phyloP scores from a whole-genome alignment of 2,797 vertebrate species.

The Aythya fuligula region DNA sequence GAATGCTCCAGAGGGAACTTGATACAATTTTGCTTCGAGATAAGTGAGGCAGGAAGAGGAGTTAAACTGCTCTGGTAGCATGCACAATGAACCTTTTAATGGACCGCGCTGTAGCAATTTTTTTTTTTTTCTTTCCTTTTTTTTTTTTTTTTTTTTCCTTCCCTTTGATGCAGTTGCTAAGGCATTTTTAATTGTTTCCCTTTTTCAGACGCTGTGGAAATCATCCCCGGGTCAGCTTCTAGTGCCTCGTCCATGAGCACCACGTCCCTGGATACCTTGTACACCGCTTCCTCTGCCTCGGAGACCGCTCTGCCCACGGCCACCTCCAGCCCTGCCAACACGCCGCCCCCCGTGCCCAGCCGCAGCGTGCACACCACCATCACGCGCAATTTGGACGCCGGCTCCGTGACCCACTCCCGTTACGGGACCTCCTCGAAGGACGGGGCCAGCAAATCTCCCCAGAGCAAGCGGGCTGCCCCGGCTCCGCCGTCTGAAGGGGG shows the following conservation, averaged over 20 bases:
- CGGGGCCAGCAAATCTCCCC: constrained; percentile 62
- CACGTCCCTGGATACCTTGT: constrained; percentile 88
- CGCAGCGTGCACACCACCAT: constrained; percentile 80
- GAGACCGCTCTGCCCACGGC: constrained; percentile 81
- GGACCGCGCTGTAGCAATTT: constrained; percentile 4
- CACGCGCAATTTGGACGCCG: constrained; percentile 66
- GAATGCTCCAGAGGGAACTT: constrained; percentile 62
- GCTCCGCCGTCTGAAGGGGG: constrained; percentile 40
- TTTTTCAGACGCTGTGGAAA: constrained; percentile 69
- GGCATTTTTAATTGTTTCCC: constrained; percentile 63
- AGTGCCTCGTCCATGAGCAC: constrained; percentile 87
- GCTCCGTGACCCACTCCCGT: constrained; percentile 37
- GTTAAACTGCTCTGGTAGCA: constrained; percentile 62
- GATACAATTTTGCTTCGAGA: constrained; percentile 67
- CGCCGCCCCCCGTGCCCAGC: constrained; percentile 92
- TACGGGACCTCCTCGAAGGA: constrained; percentile 78
- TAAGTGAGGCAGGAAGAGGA: constrained; percentile 66
- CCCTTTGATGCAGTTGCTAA: constrained; percentile 64
- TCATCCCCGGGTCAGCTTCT: constrained; percentile 76
- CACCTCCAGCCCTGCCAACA: constrained; percentile 86
- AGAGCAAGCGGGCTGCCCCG: constrained; percentile 57
- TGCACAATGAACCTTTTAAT: constrained; percentile 65
- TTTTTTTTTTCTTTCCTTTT: not conserved
- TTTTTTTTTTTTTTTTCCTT: constrained; percentile 23
- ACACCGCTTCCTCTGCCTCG: constrained; percentile 85